Percentiles rank a stretch among this genome's conserved stretches.
Conservation (phyloP, 2,797 vertebrate species). For the Macropodus opercularis region DNA sequence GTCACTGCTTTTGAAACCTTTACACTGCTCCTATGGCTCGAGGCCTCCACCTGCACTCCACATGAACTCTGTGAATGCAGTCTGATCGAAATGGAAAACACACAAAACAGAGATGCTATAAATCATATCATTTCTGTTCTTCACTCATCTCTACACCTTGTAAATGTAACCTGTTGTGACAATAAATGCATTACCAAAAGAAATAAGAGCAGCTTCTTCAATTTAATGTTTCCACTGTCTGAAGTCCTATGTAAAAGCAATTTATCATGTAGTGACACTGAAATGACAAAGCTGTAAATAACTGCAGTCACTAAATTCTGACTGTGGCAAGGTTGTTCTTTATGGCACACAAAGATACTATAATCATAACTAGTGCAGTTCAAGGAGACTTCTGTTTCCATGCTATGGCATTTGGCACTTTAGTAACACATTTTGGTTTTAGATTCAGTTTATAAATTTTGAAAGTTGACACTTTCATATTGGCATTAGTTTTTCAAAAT, state of each 20-base stretch:
- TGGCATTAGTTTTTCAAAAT: too few species aligned
- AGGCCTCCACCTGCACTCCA: conserved; percentile 62
- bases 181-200: conserved; percentile 89
- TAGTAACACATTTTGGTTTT: conserved; percentile 2
- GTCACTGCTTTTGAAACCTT: conserved; percentile 53
- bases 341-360: conserved; percentile 23
- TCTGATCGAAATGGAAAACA: conserved; percentile 40
- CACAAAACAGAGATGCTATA: conserved; percentile 53
- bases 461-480: too few species aligned
- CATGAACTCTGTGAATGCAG: conserved; percentile 65
- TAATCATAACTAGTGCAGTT: conserved; percentile 7
- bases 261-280: conserved; percentile 27
- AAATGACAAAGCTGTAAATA: conserved; percentile 35
- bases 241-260: conserved; percentile 1
- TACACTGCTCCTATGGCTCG: conserved; percentile 51
- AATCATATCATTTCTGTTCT: conserved; percentile 74
- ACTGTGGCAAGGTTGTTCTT: conserved; percentile 31
- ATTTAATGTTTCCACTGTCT: conserved; percentile 38
- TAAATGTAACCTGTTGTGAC: conserved; percentile 93
- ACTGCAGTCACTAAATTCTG: conserved; percentile 26
- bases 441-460: background rate
- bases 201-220: conserved; percentile 47
- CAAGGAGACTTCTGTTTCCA: conserved; percentile 1
- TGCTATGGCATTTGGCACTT: conserved; percentile 11
- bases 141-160: conserved; percentile 85